Percentiles rank a stretch among this genome's conserved stretches.
Evolutionary conservation across 2,113 vertebrate species (phyloP).

Genomic region (Verasper variegatus): DNA sequence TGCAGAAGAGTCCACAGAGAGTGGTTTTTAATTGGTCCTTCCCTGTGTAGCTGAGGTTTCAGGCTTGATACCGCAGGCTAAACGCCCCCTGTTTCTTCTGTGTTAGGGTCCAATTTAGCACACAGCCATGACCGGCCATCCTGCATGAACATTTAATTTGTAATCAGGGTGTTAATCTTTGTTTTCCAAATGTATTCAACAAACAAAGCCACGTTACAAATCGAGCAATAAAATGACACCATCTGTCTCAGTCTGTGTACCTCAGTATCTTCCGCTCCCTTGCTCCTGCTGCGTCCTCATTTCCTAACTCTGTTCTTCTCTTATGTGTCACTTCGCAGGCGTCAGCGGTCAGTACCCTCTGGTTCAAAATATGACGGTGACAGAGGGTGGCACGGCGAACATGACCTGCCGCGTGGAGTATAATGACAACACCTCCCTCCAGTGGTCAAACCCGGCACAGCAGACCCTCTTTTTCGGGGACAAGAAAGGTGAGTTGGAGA

Average conservation of each 20-base stretch:
- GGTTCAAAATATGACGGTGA: conserved; percentile 95
- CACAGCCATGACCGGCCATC: conserved; percentile 47
- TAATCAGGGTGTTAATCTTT: conserved; percentile 58
- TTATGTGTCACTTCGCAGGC: conserved; percentile 77
- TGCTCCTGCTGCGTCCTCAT: conserved; percentile 10
- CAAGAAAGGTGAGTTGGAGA: conserved; percentile 92
- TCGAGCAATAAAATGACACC: conserved; percentile 11
- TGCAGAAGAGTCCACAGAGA: conserved; percentile 40
- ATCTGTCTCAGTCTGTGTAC: conserved; percentile 34
- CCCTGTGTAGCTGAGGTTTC: conserved; percentile 58
- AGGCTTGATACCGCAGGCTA: conserved; percentile 51
- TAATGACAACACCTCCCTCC: conserved; percentile 99
- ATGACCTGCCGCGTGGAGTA: conserved; percentile 99
- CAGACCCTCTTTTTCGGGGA: conserved; percentile 99
- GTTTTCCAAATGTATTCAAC: neutral
- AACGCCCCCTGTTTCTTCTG: conserved; percentile 58
- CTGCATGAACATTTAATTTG: conserved; percentile 49
- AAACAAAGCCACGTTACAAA: conserved; percentile 8
- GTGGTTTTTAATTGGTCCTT: conserved; percentile 66
- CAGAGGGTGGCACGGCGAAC: conserved; percentile 94
- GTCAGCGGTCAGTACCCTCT: conserved; percentile 95
- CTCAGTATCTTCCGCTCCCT: neutral
- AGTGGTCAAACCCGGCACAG: conserved; percentile 99
- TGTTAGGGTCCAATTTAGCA: conserved; percentile 68
- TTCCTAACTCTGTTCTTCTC: neutral